Evolutionary conservation across 2,888 invertebrate genomes (phyloP), one percentile per base, ranked within the genome.

Genomic region (Limenitis camilla): DNA sequence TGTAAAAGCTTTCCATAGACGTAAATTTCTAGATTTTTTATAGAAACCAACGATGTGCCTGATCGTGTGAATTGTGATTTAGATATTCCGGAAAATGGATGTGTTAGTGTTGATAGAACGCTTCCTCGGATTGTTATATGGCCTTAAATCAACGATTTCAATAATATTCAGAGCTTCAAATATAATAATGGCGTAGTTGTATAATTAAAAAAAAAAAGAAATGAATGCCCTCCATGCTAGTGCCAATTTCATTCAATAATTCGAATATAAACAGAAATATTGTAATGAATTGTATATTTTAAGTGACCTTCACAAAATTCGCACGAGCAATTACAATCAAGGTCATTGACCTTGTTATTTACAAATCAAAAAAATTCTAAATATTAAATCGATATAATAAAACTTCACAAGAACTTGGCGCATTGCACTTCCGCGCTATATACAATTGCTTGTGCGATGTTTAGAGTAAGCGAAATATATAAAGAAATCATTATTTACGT

Each of bases 221-320:
- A 73, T 72, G 68, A 72, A 64, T 68, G 72, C 84, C 84, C 82
- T 84, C 83, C 84, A 84, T 72, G 54, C 63, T 83, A 84, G 84
- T 84, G 84, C 84, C 84, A 84, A 84, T 69, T 72, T 72, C 72
- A 75, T 76, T 76, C 75, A 76, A 67, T 63, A 60, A 68, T 57
- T 61, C 56, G 69, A 40, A 45, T 36, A 40, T 28, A 11, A 62
- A 59, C 54, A 52, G 54, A 61, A 63, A 54, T 63, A 62, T 59
- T 59, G 56, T 60, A 60, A 58, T 62, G 57, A 52, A 62, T 53
- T 49, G 52, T 50, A 53, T 59, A 57, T 61, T 61, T 59, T 68
- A 69, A 69, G 68, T 68, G 65, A 60, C 63, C 59, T 64, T 64
- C 28, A 42, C 38, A 29, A 31, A 32, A 11, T 51, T 51, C 35